A percentile compares a stretch with the other conserved stretches of the same genome.
Conservation (phyloP, 2,113 vertebrate genomes). For the Sphaerodactylus townsendi region DNA sequence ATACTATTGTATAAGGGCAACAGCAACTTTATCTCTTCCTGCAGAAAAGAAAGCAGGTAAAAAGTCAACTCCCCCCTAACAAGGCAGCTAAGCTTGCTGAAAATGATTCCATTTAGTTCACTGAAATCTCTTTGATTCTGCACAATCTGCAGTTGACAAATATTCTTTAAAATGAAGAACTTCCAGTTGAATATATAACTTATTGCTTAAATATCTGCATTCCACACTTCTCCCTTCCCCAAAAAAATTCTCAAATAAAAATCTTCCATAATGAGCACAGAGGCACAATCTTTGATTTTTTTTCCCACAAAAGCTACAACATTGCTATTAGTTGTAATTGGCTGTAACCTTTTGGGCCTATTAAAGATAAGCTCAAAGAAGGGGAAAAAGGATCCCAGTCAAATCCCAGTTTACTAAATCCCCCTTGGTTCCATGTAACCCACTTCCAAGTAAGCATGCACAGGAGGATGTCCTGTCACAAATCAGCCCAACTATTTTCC, state of each 20-base stretch:
- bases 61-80: neutral
- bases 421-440: neutral
- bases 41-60: neutral
- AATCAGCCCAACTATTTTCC: neutral
- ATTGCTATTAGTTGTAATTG: neutral
- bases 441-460: neutral
- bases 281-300: neutral
- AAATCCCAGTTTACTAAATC: neutral
- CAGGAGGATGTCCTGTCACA: neutral
- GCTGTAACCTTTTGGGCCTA: neutral
- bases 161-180: neutral
- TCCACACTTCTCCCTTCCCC: neutral
- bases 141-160: constrained; percentile 36
- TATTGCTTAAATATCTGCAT: neutral
- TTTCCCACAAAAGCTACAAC: neutral
- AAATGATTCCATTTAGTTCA: constrained; percentile 30
- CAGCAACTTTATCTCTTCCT: constrained; percentile 13
- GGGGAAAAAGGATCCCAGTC: neutral
- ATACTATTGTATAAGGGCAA: neutral
- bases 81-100: constrained; percentile 23
- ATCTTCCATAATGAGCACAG: neutral
- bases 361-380: neutral
- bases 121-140: constrained; percentile 24
- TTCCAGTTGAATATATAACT: constrained; percentile 2
- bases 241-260: neutral